These are phyloP conservation scores for Pentalonia nigronervosa DNA, from an alignment of 1,140 invertebrate species.

Conservation along the genomic window DNA sequence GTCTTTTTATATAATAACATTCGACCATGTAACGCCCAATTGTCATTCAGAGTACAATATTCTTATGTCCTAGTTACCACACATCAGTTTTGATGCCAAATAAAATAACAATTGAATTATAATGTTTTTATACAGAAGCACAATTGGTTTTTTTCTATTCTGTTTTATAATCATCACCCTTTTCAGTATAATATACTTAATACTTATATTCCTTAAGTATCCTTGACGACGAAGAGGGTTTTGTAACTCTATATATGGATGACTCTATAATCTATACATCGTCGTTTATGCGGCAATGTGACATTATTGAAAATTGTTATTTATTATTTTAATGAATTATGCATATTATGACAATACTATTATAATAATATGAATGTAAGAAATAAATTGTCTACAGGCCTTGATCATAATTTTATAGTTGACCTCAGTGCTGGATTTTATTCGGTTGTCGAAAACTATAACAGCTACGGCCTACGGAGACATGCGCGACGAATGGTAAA, in stretches of 20 bases:
- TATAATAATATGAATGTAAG: neutral
- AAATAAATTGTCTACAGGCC: conserved; percentile 18
- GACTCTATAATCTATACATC: conserved; percentile 24
- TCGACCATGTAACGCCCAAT: conserved; percentile 51
- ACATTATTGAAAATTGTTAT: conserved; percentile 4
- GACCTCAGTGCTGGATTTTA: conserved; percentile 34
- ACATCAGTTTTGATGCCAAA: conserved; percentile 54
- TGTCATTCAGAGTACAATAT: conserved; percentile 52
- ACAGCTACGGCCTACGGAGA: neutral
- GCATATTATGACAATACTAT: conserved; percentile 22
- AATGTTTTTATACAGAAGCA: conserved; percentile 18
- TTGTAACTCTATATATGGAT: conserved; percentile 26
- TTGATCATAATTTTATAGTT: conserved; percentile 29
- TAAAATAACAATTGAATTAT: conserved; percentile 55
- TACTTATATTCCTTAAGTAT: neutral
- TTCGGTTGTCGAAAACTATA: conserved; percentile 40
- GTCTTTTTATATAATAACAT: conserved; percentile 44
- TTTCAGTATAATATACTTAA: neutral
- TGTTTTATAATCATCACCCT: neutral
- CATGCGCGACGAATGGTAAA: conserved; percentile 21
- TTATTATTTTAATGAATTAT: conserved; percentile 28
- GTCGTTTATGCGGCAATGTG: neutral
- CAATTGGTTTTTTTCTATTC: conserved; percentile 11
- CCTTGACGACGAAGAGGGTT: conserved; percentile 35
- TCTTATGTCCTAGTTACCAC: conserved; percentile 50